Base-by-base conservation (phyloP, 2,888 invertebrate species). In the Coecobrya sp. region DNA sequence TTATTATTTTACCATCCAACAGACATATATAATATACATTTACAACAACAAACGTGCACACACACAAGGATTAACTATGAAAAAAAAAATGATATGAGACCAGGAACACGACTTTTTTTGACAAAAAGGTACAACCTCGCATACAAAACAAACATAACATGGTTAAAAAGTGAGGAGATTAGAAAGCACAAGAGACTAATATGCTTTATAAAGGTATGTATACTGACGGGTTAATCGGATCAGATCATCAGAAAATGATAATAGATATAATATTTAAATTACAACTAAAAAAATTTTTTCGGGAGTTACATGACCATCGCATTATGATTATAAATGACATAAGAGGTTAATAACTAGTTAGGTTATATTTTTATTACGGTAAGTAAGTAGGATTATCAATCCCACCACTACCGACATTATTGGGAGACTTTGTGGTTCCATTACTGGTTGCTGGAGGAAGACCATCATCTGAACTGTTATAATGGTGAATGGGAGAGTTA, bases 331-430 rank as follows among this genome's bases (percentile, higher is more conserved):
- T 36, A 49, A 36, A 25, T 70, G 36, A 73, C 22, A 45, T n/a
- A 45, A 73, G n/a, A 45, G 22, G 42, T 73, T 73, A 73, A 42
- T 73, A 45, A 42, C 45, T 42, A 10, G 19, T 36, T 73, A 73
- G 3, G n/a, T n/a, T n/a, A n/a, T 36, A 19, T 73, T 73, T 55
- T 10, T 79, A 2, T 79, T 36, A 82, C 19, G 86, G 92, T 49
- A 92, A 84, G 11, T 92, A 92, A 70, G 92, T 84, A 2, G 92
- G 92, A 22, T 92, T 92, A 68, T 92, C 92, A 25, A 92, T 92
- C 4, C 91, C 91, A 27, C 91, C 91, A 16, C 59, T 65, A 2
- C n/a, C n/a, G n/a, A n/a, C n/a, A n/a, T 10, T 11, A 49, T 11
- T 42, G 1, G n/a, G 11, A 49, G 11, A 7, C 19, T 70, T 1